Percentiles rank a stretch among this genome's conserved stretches.
Evolutionary conservation across 1,140 invertebrate genomes (phyloP).

Genomic region (Conus ventricosus): DNA sequence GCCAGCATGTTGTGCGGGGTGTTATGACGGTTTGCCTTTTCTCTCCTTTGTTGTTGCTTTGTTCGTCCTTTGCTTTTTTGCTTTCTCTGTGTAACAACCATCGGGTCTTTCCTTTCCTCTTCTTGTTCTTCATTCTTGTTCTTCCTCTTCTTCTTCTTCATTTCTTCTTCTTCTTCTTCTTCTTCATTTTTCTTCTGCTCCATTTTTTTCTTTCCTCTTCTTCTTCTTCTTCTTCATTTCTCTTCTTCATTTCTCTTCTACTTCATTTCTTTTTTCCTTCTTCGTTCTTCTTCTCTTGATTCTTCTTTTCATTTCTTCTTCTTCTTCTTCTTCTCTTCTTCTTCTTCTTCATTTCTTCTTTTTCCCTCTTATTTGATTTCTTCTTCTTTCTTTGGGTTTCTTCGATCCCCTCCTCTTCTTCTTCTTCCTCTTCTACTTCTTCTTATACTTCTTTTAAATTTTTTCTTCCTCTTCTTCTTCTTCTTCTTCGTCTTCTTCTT

Average conservation of each 20-base stretch:
- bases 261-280: slow-evolving; percentile 11
- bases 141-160: background rate
- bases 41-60: too few species aligned
- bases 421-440: background rate
- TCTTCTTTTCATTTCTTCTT: too few species aligned
- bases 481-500: background rate
- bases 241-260: background rate
- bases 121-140: background rate
- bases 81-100: background rate
- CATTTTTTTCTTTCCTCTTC: background rate
- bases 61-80: too few species aligned
- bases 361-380: background rate
- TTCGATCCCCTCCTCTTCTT: too few species aligned
- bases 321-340: too few species aligned
- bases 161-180: background rate
- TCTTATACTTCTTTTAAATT: too few species aligned
- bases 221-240: slow-evolving; percentile 18
- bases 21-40: too few species aligned
- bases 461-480: background rate
- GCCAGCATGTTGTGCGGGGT: too few species aligned
- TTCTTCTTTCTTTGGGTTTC: too few species aligned
- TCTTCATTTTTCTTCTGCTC: background rate
- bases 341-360: slow-evolving; percentile 9
- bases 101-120: background rate
- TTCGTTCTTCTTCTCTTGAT: too few species aligned